Conservation (phyloP, 2,888 invertebrate species). For the Machimus rusticus region DNA sequence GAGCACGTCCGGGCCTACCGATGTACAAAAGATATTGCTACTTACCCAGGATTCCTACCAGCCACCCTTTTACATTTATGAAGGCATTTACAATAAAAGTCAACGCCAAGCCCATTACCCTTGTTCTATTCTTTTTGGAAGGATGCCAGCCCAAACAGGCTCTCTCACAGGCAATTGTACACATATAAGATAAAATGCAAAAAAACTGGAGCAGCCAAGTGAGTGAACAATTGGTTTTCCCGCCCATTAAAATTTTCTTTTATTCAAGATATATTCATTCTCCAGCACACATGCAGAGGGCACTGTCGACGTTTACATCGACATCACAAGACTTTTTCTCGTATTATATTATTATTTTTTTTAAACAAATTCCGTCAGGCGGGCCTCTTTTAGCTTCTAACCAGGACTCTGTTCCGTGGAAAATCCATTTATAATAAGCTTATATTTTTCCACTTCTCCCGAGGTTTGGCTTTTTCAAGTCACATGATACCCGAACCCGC, state of each 20-base stretch:
- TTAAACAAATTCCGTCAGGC: background rate
- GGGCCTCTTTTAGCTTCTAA: background rate
- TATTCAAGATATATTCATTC: background rate
- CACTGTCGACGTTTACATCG: background rate
- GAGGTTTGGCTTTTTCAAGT: background rate
- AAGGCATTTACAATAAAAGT: constrained; percentile 29
- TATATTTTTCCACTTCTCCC: background rate
- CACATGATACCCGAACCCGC: background rate
- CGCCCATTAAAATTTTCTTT: background rate
- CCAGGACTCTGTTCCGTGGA: background rate
- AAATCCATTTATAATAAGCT: background rate
- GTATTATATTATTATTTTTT: background rate
- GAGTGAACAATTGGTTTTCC: constrained; percentile 28
- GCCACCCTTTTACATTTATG: constrained; percentile 23
- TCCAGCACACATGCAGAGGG: background rate
- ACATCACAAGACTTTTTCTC: background rate
- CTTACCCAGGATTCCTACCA: background rate
- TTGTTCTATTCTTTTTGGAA: constrained; percentile 18
- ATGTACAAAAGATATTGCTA: background rate
- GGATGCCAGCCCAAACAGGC: constrained; percentile 1
- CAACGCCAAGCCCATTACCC: constrained; percentile 21
- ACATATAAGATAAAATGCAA: constrained; percentile 16
- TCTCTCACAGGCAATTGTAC: background rate
- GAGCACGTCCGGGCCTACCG: background rate
- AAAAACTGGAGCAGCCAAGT: constrained; percentile 12